Percentiles rank a stretch among this genome's conserved stretches.
Evolutionary conservation across 1,140 invertebrate genomes (phyloP).

Genomic region (Caenorhabditis brenneri): DNA sequence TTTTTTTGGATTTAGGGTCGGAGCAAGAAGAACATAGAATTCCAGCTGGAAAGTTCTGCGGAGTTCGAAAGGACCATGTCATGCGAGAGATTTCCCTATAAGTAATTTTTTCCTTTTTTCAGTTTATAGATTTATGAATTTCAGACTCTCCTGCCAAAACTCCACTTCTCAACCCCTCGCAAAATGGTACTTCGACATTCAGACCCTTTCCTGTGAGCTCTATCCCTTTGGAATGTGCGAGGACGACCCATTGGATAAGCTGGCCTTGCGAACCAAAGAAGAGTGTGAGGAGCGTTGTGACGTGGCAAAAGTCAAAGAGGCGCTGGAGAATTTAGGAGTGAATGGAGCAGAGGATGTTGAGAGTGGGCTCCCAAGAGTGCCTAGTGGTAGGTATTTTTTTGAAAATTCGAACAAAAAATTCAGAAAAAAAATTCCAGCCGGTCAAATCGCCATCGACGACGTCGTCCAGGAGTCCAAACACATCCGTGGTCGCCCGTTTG

Average conservation of each 20-base stretch:
- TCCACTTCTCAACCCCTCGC: background rate
- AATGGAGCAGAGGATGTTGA: background rate
- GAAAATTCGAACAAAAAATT: background rate
- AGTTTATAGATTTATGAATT: background rate
- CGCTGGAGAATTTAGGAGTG: background rate
- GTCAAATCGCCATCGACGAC: constrained; percentile 20
- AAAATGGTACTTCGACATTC: constrained; percentile 12
- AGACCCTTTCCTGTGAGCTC: background rate
- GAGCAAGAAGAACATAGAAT: background rate
- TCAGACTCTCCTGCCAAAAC: background rate
- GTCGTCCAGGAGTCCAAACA: constrained; percentile 31
- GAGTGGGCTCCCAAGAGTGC: background rate
- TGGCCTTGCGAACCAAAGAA: background rate
- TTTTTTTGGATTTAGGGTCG: background rate
- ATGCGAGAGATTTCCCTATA: constrained; percentile 2
- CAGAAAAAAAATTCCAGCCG: background rate
- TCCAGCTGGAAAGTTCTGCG: background rate
- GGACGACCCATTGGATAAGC: background rate
- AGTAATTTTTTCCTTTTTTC: background rate
- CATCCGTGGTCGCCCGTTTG: background rate
- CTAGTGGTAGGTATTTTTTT: background rate
- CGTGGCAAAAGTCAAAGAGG: constrained; percentile 29
- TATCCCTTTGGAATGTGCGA: constrained; percentile 23
- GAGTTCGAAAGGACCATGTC: background rate
- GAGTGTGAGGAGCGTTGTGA: constrained; percentile 22